Base-by-base conservation (phyloP, 2,113 vertebrate species). In the Larimichthys crocea region DNA sequence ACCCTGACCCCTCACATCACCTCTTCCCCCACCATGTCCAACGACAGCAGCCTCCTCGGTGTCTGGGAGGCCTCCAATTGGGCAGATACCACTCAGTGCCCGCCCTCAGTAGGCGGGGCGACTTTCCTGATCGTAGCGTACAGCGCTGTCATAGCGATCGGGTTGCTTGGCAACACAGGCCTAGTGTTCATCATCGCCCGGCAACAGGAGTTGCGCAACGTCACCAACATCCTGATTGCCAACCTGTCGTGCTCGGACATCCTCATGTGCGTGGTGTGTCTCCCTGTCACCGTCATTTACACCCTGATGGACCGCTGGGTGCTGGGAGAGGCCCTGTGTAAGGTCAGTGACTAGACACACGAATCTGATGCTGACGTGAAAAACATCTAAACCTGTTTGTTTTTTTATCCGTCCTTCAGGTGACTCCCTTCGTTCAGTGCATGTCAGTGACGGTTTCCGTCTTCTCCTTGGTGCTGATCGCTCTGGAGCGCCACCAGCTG, bases 301-400 rank as follows among this genome's bases (percentile, higher is more conserved):
- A 96, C 95, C 0, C 85, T 96, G 71, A 96, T 96, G 95, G 95
- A 95, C 79, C 94, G 88, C 67, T 96, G 95, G 95, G 94, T 95
- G 74, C 86, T 96, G 66, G 95, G 95, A 0, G 93, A 94, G 80
- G 89, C 90, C 0, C 74, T 96, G 49, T 96, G 95, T 71, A 95
- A 94, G 93, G 93, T 92, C 62, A 91, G 88, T 3, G 26, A 17
- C 20, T 56, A 24, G 20, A 17, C 59, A 46, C 55, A 31, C 60
- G 56, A 9, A 8, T 40, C 35, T 40, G 35, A 40, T 8, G 35
- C 35, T 2, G 35, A 40, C 35, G 15, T 49, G 5, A 49, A 35
- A 35, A 16, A n/a, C 29, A 16, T 11, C 22, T 50, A 4, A 50
- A 24, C 19, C 31, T 15, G 24, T 35, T 35, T 24, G 24, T 35